phyloP scores from a whole-genome alignment of 2,797 vertebrate genomes.

The Oceanodroma leucorhoa region DNA sequence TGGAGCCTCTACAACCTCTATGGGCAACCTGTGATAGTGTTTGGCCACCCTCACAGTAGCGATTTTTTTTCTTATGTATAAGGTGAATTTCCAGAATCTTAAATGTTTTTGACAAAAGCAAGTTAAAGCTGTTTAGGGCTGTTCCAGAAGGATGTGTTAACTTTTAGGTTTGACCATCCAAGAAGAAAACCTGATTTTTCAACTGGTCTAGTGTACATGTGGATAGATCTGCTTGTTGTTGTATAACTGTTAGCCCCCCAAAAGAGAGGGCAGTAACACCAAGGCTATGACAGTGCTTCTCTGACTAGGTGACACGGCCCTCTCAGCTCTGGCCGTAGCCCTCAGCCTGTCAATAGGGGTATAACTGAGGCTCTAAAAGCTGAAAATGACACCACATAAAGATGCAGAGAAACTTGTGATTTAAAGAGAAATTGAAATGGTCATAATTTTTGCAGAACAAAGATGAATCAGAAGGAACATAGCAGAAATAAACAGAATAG shows the following conservation, averaged over 20 bases:
- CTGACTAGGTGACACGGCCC: fast-evolving
- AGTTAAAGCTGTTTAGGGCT: background rate
- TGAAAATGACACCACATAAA: background rate
- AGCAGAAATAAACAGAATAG: background rate
- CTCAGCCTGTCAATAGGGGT: background rate
- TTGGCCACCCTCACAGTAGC: background rate
- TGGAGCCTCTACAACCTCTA: background rate
- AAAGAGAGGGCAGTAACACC: background rate
- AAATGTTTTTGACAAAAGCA: background rate
- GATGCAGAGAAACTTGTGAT: background rate
- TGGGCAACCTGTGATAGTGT: background rate
- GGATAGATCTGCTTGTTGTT: background rate
- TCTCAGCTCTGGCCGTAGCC: background rate
- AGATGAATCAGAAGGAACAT: background rate
- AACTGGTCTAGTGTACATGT: background rate
- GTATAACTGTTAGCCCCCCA: background rate
- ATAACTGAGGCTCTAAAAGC: background rate
- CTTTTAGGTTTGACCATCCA: background rate
- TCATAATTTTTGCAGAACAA: background rate
- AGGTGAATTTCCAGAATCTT: background rate
- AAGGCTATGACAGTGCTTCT: background rate
- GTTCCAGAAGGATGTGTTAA: background rate
- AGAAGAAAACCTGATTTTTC: background rate
- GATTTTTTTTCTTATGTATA: background rate
- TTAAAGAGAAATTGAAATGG: background rate